Evolutionary conservation across 2,888 invertebrate genomes (phyloP).

Genomic region (Cabera pusaria): DNA sequence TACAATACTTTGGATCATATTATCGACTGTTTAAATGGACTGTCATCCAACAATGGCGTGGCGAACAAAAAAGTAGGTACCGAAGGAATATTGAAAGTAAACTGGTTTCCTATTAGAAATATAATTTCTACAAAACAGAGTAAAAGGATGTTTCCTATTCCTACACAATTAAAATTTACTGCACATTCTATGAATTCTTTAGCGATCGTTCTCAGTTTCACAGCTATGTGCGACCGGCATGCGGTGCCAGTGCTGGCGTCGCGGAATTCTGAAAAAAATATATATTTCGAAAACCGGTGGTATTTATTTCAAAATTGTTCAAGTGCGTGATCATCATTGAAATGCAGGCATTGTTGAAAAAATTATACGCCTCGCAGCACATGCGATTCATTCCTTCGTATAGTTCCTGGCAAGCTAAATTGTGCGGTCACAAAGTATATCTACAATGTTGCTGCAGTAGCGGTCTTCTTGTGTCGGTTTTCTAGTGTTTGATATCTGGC

Average conservation of each 20-base stretch:
- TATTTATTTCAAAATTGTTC: constrained; percentile 26
- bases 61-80: too few relatives aligned
- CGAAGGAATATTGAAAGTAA: too few relatives aligned
- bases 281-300: constrained; percentile 30
- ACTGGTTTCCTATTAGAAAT: too few relatives aligned
- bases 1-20: too few relatives aligned
- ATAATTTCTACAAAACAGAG: constrained; percentile 7
- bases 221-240: constrained; percentile 36
- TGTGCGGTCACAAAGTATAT: too few relatives aligned
- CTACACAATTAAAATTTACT: constrained; percentile 32
- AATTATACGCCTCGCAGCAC: constrained; percentile 8
- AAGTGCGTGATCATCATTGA: constrained; percentile 13
- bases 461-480: too few relatives aligned
- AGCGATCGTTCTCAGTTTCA: constrained; percentile 27
- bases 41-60: too few relatives aligned
- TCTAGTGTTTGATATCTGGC: too few relatives aligned
- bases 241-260: constrained; percentile 39
- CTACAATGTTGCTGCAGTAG: too few relatives aligned
- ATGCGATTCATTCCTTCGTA: constrained; percentile 5
- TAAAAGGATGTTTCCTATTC: constrained; percentile 21
- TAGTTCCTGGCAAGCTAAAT: not conserved
- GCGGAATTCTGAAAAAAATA: constrained; percentile 34
- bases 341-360: constrained; percentile 10
- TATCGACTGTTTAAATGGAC: too few relatives aligned
- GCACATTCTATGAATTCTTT: constrained; percentile 27